Evolutionary conservation across 2,888 invertebrate species (phyloP), one percentile per base, ranked within the genome.

Genomic region (Agrilus biguttatus): DNA sequence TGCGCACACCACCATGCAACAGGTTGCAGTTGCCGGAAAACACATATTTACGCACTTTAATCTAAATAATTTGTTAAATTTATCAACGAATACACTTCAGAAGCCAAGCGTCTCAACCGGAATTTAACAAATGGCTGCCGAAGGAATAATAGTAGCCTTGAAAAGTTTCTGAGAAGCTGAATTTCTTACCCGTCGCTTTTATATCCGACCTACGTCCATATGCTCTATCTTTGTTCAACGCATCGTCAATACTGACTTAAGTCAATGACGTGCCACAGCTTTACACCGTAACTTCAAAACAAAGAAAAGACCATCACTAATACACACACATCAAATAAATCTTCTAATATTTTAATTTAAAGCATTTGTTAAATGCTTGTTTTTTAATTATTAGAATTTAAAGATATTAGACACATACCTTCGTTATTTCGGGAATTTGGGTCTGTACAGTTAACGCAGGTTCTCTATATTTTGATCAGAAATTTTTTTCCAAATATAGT

Each of bases 91-190:
- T 33, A 36, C 43, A 49, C 43, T 44, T 35, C 39, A 21, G 51
- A 55, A 51, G 51, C 53, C 53, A 59, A 60, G 61, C 62, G 60
- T 62, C 60, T 61, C 60, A 56, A 45, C 45, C 49, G 55, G 55
- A 56, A 52, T 58, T 59, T 55, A 56, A 63, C 61, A 62, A 62
- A 63, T 63, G 62, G 62, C 63, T 58, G 62, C 64, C 60, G 55
- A 61, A 63, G 61, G 61, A 62, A 61, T 55, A 56, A 56, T 49
- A 55, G 55, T 55, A 59, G 59, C 65, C 63, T 65, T 63, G 62
- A 63, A 63, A 61, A 61, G 57, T 59, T 65, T 63, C 63, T 63
- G 53, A 63, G 63, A 65, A 59, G 52, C 59, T 60, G 56, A 51
- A 57, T 59, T 57, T 56, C 52, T 53, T 28, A 28, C 28, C 28